These are phyloP conservation scores for Callopanchax toddi DNA, from an alignment of 2,113 vertebrate species.

Conservation along the genomic window DNA sequence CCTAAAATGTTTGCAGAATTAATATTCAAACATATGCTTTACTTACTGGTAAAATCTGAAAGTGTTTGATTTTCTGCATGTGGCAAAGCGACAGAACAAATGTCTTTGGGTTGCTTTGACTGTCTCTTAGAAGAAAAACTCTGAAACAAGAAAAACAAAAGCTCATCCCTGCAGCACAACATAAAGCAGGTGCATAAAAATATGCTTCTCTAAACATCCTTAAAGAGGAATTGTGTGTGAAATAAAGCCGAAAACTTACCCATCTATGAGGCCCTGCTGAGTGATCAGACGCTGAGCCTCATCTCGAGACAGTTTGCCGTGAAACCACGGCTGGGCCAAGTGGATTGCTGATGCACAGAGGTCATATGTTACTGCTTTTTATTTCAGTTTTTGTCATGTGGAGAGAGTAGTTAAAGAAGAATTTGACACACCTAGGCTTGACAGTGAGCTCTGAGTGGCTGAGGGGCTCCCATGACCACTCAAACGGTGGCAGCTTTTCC, in stretches of 20 bases:
- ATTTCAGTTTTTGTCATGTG: background rate
- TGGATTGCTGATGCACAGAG: slow-evolving; percentile 84
- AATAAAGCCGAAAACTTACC: slow-evolving; percentile 73
- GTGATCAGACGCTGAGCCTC: slow-evolving; percentile 92
- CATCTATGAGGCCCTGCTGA: slow-evolving; percentile 94
- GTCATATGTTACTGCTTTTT: background rate
- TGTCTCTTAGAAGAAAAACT: slow-evolving; percentile 96
- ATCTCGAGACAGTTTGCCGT: slow-evolving; percentile 93
- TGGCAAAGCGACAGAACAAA: slow-evolving; percentile 97
- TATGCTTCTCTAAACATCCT: too few species aligned
- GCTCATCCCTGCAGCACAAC: background rate
- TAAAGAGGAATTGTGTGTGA: too few species aligned
- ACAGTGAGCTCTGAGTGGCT: slow-evolving; percentile 79
- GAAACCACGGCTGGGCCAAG: slow-evolving; percentile 93
- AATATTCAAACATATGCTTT: background rate
- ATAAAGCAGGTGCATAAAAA: background rate
- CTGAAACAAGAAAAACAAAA: slow-evolving; percentile 73
- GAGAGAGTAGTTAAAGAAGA: background rate
- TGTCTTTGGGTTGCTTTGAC: slow-evolving; percentile 96
- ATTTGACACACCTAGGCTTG: slow-evolving; percentile 84
- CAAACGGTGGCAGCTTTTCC: slow-evolving; percentile 91
- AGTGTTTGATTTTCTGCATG: slow-evolving; percentile 96
- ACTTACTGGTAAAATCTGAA: slow-evolving; percentile 98
- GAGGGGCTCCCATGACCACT: slow-evolving; percentile 88
- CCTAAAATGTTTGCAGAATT: too few species aligned